Percentiles rank a stretch among this genome's conserved stretches.
Evolutionary conservation across 1,140 invertebrate genomes (phyloP).

Genomic region (Sarcophaga peregrina): DNA sequence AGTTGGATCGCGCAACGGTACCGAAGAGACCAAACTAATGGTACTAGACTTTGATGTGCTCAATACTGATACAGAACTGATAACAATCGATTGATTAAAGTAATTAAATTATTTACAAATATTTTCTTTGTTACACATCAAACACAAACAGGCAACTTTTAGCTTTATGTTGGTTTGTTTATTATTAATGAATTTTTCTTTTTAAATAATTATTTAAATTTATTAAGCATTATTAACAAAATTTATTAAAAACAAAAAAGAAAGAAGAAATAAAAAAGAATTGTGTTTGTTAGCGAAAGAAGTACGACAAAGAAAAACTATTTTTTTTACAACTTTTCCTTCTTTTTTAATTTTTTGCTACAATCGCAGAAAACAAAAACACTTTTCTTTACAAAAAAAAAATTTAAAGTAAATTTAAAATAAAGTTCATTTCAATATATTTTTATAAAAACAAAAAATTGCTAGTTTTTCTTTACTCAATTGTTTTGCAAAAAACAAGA

Average conservation of each 20-base stretch:
- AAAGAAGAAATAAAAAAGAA: not conserved
- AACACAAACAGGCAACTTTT: slow-evolving; percentile 13
- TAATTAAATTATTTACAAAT: not conserved
- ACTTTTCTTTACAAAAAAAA: no score
- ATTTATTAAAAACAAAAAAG: not conserved
- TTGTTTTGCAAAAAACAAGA: no score
- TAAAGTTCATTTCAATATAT: no score
- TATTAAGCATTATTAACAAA: not conserved
- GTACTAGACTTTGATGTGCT: slow-evolving; percentile 94
- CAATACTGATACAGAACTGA: slow-evolving; percentile 24
- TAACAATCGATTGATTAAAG: slow-evolving; percentile 10
- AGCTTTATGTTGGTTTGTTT: slow-evolving; percentile 35
- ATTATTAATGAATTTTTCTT: not conserved
- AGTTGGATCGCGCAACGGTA: slow-evolving; percentile 96
- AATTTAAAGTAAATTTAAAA: no score
- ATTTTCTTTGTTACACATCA: not conserved
- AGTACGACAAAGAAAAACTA: no score
- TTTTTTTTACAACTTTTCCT: no score
- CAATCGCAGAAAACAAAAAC: no score
- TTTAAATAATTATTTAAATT: not conserved
- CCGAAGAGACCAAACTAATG: slow-evolving; percentile 96
- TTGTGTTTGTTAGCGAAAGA: no score
- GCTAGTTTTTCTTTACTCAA: no score
- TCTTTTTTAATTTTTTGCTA: no score
- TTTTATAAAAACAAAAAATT: no score